Evolutionary conservation across 1,140 invertebrate genomes (phyloP).

Genomic region (Spodoptera frugiperda): DNA sequence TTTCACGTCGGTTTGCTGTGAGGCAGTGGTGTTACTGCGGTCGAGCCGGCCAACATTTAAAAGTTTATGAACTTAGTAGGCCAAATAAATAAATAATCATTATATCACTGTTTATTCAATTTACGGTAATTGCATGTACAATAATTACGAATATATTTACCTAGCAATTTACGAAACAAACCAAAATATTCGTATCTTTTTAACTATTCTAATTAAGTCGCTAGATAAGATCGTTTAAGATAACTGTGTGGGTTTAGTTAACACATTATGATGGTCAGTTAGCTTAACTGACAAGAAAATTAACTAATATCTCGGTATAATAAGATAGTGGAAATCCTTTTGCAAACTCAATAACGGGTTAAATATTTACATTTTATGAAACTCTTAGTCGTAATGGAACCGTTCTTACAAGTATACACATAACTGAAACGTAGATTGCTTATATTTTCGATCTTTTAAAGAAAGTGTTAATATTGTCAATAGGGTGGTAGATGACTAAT

Average conservation of each 20-base stretch:
- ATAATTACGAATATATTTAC: neutral
- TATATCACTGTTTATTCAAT: constrained; percentile 10
- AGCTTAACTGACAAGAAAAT: constrained; percentile 9
- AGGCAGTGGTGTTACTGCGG: too few species aligned
- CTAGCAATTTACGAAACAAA: neutral
- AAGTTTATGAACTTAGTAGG: neutral
- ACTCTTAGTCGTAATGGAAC: too few species aligned
- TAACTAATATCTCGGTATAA: neutral
- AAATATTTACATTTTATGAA: neutral
- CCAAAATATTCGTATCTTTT: neutral
- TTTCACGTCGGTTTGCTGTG: too few species aligned
- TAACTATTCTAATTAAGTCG: neutral
- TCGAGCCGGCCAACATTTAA: too few species aligned
- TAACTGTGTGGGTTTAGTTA: neutral
- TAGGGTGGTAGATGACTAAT: too few species aligned
- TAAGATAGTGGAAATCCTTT: constrained; percentile 25
- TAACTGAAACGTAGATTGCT: too few species aligned
- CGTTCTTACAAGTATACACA: too few species aligned
- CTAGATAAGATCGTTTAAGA: constrained; percentile 28
- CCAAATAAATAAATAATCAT: neutral
- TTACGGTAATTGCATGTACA: neutral
- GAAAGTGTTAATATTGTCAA: too few species aligned
- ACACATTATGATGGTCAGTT: constrained; percentile 38
- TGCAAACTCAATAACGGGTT: constrained; percentile 6
- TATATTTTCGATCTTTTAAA: too few species aligned